Percentiles rank a stretch among this genome's conserved stretches.
Conservation (phyloP, 1,140 invertebrate species). For the Leptestheria dahalacensis region DNA sequence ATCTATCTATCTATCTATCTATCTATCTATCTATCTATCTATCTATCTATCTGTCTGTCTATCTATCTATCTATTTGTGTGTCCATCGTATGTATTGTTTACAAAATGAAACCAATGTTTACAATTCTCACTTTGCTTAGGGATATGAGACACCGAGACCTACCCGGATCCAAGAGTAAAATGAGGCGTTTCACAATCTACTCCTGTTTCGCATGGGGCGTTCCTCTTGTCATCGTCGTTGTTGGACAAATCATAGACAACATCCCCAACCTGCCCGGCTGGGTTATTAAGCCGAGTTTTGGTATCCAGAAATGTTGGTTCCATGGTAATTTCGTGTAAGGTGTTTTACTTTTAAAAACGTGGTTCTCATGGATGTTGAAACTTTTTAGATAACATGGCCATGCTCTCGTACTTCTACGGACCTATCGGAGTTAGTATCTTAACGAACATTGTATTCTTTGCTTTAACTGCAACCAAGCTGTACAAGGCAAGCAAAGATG, state of each 20-base stretch:
- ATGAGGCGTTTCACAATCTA: slow-evolving; percentile 24
- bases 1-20: too few species aligned
- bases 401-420: slow-evolving; percentile 12
- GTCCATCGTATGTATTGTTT: too few species aligned
- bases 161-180: slow-evolving; percentile 12
- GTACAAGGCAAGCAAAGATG: slow-evolving; percentile 18
- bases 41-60: too few species aligned
- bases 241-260: slow-evolving; percentile 17
- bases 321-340: slow-evolving; percentile 10
- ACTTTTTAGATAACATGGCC: neutral
- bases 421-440: slow-evolving; percentile 26
- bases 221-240: slow-evolving; percentile 31
- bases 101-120: neutral
- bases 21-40: too few species aligned
- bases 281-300: slow-evolving; percentile 1
- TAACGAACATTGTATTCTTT: slow-evolving; percentile 36
- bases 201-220: slow-evolving; percentile 27
- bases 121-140: slow-evolving; percentile 1
- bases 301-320: slow-evolving; percentile 13
- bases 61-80: too few species aligned
- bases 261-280: slow-evolving; percentile 4
- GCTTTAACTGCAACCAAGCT: slow-evolving; percentile 31
- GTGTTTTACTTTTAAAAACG: neutral
- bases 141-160: slow-evolving; percentile 7
- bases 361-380: too few species aligned